Conservation (phyloP, 2,113 vertebrate genomes). For the Syngnathus scovelli region DNA sequence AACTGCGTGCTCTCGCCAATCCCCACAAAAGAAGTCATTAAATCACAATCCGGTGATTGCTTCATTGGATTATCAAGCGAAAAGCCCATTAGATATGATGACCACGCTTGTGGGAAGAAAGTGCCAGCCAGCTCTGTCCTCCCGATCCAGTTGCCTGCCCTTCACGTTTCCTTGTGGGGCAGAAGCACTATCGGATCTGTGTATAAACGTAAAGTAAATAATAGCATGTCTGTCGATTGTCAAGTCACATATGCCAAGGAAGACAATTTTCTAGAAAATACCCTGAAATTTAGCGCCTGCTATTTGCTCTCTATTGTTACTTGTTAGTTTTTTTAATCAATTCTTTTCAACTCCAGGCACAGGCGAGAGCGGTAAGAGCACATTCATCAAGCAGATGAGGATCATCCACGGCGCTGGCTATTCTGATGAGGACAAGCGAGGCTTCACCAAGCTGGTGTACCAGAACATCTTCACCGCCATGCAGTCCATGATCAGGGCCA, state of each 20-base stretch:
- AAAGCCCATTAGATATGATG: constrained; percentile 47
- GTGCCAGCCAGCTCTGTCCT: constrained; percentile 26
- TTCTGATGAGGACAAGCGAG: constrained; percentile 91
- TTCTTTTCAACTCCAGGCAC: constrained; percentile 57
- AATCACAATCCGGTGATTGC: constrained; percentile 35
- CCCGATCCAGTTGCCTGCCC: constrained; percentile 14
- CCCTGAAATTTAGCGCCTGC: too few species aligned
- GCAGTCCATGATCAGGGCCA: constrained; percentile 93
- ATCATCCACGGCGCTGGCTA: constrained; percentile 87
- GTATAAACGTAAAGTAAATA: too few species aligned
- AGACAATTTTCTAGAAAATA: too few species aligned
- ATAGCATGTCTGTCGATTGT: too few species aligned
- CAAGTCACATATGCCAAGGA: too few species aligned
- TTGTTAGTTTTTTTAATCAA: too few species aligned
- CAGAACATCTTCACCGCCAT: constrained; percentile 98
- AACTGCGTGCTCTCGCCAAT: neutral
- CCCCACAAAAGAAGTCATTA: constrained; percentile 15
- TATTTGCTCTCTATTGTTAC: too few species aligned
- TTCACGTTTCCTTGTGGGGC: neutral
- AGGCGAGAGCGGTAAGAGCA: constrained; percentile 76
- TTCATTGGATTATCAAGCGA: constrained; percentile 34
- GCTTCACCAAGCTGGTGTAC: constrained; percentile 94
- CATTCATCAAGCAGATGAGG: constrained; percentile 77
- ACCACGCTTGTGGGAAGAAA: neutral
- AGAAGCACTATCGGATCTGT: neutral